A percentile compares a stretch with the other conserved stretches of the same genome.
Evolutionary conservation across 92 coral and sea anemone genomes (phyloP).

Genomic region (Umimayanthus chanpuru): DNA sequence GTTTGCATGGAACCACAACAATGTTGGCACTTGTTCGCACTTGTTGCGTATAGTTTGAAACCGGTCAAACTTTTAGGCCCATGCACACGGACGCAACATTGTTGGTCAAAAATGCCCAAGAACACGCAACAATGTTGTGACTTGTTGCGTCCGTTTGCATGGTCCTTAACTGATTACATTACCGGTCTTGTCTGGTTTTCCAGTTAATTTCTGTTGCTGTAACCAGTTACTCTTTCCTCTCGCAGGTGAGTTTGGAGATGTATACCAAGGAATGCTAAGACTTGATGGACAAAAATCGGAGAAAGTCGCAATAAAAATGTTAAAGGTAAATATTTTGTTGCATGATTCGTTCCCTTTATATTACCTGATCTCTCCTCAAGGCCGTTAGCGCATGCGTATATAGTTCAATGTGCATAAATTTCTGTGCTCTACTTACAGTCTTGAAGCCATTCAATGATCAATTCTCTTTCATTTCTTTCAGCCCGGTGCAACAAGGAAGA

Average conservation of each 20-base stretch:
- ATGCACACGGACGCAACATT: too few species aligned
- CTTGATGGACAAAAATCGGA: conserved; percentile 51
- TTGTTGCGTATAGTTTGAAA: too few species aligned
- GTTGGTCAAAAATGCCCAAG: too few species aligned
- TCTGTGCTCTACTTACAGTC: neutral
- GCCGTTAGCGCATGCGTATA: neutral
- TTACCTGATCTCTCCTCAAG: neutral
- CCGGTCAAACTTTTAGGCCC: too few species aligned
- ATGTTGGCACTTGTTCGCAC: too few species aligned
- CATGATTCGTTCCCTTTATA: neutral
- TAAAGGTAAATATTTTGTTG: conserved; percentile 62
- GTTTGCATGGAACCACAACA: too few species aligned
- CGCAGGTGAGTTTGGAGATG: conserved; percentile 95
- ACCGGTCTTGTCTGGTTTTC: neutral
- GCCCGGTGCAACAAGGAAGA: conserved; percentile 87
- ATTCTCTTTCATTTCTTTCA: conserved; percentile 30
- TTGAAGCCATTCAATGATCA: neutral
- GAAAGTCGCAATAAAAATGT: conserved; percentile 83
- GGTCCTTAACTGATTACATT: too few species aligned
- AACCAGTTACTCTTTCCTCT: neutral
- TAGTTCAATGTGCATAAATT: neutral
- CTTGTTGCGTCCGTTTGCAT: too few species aligned
- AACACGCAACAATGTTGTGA: too few species aligned
- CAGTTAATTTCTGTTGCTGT: neutral
- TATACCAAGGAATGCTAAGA: conserved; percentile 75